These are phyloP conservation scores for Vidua macroura DNA, from an alignment of 2,113 vertebrate genomes.

Conservation along the genomic window DNA sequence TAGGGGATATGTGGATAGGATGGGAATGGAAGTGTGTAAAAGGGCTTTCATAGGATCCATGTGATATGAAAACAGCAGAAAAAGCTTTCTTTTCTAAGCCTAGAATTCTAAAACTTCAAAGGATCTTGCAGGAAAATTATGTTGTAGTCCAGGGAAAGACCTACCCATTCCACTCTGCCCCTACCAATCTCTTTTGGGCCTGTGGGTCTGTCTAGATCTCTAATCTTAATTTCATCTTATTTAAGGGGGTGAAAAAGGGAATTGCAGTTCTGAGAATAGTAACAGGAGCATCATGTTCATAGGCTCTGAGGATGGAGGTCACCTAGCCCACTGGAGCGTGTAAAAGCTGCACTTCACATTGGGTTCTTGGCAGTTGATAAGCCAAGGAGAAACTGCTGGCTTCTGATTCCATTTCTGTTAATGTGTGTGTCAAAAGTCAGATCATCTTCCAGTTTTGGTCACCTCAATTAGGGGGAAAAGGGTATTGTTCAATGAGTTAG, in stretches of 20 bases:
- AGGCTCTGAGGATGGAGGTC: conserved; percentile 18
- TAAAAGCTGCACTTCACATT: not conserved
- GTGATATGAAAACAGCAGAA: not conserved
- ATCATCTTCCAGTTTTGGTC: not conserved
- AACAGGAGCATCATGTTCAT: not conserved
- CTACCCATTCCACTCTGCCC: not conserved
- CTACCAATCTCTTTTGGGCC: not conserved
- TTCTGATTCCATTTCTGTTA: not conserved
- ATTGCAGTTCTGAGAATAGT: not conserved
- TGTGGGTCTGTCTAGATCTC: not conserved
- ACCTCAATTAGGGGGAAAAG: not conserved
- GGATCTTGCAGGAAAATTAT: not conserved
- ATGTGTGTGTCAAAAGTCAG: not conserved
- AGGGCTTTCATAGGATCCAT: not conserved
- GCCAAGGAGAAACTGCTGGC: not conserved
- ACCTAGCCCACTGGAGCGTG: not conserved
- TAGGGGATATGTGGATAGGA: not conserved
- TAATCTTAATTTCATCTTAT: not conserved
- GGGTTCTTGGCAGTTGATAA: not conserved
- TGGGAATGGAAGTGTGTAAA: not conserved
- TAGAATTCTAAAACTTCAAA: not conserved
- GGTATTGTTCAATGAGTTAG: not conserved
- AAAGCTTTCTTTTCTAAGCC: not conserved
- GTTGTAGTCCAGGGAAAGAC: not conserved
- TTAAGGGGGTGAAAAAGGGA: not conserved